These are phyloP conservation scores for Agrotis clavis DNA, from an alignment of 2,888 invertebrate species.

Conservation along the genomic window DNA sequence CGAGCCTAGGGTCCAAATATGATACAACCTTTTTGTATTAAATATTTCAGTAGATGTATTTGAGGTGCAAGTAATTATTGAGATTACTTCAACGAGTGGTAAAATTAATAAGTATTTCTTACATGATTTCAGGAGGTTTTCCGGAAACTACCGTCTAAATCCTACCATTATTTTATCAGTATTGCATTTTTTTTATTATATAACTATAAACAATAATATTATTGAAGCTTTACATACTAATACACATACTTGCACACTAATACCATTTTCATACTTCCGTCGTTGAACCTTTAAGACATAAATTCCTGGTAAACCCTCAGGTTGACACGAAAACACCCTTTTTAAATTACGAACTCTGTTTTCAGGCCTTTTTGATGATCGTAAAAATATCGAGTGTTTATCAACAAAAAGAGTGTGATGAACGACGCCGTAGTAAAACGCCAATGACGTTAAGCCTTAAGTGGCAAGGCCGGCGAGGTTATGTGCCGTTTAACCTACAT, in stretches of 20 bases:
- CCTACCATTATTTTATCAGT: background rate
- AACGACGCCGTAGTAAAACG: slow-evolving; percentile 49
- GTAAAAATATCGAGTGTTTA: slow-evolving; percentile 58
- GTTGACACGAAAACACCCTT: slow-evolving; percentile 37
- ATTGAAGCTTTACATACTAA: background rate
- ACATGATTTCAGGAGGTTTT: background rate
- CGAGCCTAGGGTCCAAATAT: too few species aligned
- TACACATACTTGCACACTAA: background rate
- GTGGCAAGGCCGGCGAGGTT: slow-evolving; percentile 41
- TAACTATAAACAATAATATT: too few species aligned
- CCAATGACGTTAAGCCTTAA: slow-evolving; percentile 41
- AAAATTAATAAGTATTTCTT: too few species aligned
- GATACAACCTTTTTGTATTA: slow-evolving; percentile 5
- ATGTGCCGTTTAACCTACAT: slow-evolving; percentile 57
- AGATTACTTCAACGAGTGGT: background rate
- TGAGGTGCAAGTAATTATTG: background rate
- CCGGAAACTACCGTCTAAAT: background rate
- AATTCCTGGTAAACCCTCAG: slow-evolving; percentile 18
- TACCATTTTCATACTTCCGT: slow-evolving; percentile 7
- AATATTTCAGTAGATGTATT: background rate
- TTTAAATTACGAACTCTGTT: slow-evolving; percentile 43
- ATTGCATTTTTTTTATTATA: too few species aligned
- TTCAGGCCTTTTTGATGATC: slow-evolving; percentile 50
- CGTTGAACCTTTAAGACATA: slow-evolving; percentile 17
- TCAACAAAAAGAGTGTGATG: slow-evolving; percentile 58